Conservation (phyloP, 2,113 vertebrate genomes). For the Notothenia coriiceps region DNA sequence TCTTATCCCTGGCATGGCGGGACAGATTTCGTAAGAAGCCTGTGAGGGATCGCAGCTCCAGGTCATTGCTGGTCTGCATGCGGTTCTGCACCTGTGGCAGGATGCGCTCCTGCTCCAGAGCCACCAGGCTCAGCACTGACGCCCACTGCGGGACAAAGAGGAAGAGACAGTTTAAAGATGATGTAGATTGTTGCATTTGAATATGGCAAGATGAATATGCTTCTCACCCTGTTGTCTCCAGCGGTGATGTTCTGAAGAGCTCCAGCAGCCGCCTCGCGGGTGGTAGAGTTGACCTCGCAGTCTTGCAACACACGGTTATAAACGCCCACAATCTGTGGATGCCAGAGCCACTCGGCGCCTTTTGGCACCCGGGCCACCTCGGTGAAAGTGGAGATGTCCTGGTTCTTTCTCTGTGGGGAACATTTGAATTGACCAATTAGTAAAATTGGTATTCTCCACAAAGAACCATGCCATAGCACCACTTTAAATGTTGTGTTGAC, state of each 20-base stretch:
- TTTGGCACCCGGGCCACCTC: slow-evolving; percentile 90
- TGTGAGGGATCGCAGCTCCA: slow-evolving; percentile 91
- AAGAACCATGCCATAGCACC: no score
- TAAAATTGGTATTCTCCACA: no score
- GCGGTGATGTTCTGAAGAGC: slow-evolving; percentile 97
- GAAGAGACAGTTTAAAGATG: neutral
- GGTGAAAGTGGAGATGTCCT: slow-evolving; percentile 85
- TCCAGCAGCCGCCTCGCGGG: slow-evolving; percentile 90
- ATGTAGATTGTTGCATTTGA: neutral
- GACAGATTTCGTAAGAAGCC: slow-evolving; percentile 94
- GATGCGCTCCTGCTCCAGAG: slow-evolving; percentile 91
- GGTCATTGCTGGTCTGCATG: slow-evolving; percentile 85
- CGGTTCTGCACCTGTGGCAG: slow-evolving; percentile 89
- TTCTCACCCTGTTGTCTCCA: slow-evolving; percentile 89
- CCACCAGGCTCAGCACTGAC: slow-evolving; percentile 87
- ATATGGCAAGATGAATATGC: neutral
- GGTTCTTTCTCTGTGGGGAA: slow-evolving; percentile 78
- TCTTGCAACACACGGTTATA: slow-evolving; percentile 89
- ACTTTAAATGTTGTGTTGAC: no score
- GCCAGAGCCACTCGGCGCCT: slow-evolving; percentile 94
- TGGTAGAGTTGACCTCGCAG: slow-evolving; percentile 89
- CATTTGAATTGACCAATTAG: neutral
- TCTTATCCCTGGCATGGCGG: slow-evolving; percentile 89
- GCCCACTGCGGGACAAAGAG: slow-evolving; percentile 88
- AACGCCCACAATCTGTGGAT: slow-evolving; percentile 89